phyloP scores from a whole-genome alignment of 2,888 invertebrate species.

The Geotrupes spiniger region DNA sequence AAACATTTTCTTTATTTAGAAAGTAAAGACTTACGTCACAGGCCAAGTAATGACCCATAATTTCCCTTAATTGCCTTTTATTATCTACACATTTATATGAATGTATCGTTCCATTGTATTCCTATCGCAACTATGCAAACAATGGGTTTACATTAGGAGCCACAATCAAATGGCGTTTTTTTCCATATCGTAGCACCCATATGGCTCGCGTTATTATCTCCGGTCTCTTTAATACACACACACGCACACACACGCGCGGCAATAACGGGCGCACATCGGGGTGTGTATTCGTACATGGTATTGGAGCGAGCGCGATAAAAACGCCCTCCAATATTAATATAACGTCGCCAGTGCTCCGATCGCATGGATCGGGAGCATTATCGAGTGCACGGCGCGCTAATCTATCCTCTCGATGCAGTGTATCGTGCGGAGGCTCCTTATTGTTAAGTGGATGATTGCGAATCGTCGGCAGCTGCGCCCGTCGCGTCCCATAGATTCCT shows the following conservation, averaged over 20 bases:
- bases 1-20: no score
- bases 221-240: neutral
- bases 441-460: constrained; percentile 36
- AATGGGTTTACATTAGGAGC: constrained; percentile 4
- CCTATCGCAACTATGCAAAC: constrained; percentile 7
- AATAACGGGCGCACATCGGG: neutral
- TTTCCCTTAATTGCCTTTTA: constrained; percentile 1
- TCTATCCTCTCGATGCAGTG: constrained; percentile 32
- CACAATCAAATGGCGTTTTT: neutral
- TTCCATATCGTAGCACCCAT: constrained; percentile 6
- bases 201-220: constrained; percentile 1
- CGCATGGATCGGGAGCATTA: constrained; percentile 32
- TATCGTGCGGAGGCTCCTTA: constrained; percentile 38
- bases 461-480: constrained; percentile 33
- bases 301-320: neutral
- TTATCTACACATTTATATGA: neutral
- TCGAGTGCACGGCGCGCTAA: constrained; percentile 9
- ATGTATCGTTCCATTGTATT: constrained; percentile 5
- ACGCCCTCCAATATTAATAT: neutral
- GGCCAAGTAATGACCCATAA: constrained; percentile 3
- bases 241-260: neutral
- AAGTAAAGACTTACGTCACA: no score
- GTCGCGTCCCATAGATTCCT: constrained; percentile 5
- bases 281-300: neutral
- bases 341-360: constrained; percentile 24